phyloP scores from a whole-genome alignment of 2,113 vertebrate genomes.

The Mobula birostris region DNA sequence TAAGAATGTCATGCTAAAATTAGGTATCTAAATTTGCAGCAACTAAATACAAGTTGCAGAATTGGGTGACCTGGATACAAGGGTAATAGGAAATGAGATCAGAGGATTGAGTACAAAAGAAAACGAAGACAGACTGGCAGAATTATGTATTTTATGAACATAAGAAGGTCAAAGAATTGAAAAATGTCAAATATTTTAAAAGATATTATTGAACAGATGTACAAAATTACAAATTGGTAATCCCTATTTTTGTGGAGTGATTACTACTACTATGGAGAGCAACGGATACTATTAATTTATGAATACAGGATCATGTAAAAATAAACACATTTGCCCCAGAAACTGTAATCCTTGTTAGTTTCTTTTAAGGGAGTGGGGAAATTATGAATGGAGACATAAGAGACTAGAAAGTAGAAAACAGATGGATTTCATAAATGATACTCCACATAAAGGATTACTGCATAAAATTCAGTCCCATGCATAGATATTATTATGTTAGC shows the following conservation, averaged over 20 bases:
- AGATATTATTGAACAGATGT: not conserved
- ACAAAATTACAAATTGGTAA: not conserved
- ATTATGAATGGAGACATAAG: not conserved
- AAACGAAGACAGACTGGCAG: not conserved
- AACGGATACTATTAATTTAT: not conserved
- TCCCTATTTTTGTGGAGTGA: not conserved
- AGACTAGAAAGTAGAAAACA: not conserved
- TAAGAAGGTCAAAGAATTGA: not conserved
- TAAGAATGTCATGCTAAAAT: not conserved
- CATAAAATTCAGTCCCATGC: not conserved
- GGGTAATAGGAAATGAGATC: not conserved
- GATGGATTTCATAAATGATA: not conserved
- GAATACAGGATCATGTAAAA: not conserved
- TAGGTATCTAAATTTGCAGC: not conserved
- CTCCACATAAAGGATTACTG: not conserved
- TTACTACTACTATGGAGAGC: not conserved
- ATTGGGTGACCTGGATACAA: not conserved
- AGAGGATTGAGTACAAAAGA: not conserved
- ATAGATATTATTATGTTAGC: not conserved
- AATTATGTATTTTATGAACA: not conserved
- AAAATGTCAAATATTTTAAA: not conserved
- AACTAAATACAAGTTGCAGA: not conserved
- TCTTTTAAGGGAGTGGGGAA: not conserved
- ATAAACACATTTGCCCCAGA: not conserved
- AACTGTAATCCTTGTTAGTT: not conserved